A percentile compares a stretch with the other conserved stretches of the same genome.
These are phyloP conservation scores for Napeogenes sylphis DNA, from an alignment of 2,888 invertebrate species.

Conservation along the genomic window DNA sequence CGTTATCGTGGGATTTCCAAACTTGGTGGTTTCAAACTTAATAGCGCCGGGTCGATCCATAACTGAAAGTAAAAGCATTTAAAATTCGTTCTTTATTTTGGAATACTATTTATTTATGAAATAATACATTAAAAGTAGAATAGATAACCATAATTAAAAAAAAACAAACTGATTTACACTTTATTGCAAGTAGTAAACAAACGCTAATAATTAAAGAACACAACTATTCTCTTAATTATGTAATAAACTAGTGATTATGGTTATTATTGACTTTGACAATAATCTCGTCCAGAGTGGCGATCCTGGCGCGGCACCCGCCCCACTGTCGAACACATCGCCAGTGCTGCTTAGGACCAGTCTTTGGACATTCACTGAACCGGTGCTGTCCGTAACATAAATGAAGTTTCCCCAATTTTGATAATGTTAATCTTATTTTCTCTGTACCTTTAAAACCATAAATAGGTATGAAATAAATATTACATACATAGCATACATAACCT, in stretches of 20 bases:
- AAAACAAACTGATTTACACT: too few species aligned
- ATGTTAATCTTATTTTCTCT: constrained; percentile 10
- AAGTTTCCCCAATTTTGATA: constrained; percentile 31
- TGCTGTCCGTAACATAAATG: constrained; percentile 32
- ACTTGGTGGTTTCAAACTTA: constrained; percentile 55
- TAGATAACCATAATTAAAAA: too few species aligned
- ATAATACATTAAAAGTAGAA: too few species aligned
- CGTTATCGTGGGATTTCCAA: constrained; percentile 59
- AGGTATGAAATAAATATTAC: neutral
- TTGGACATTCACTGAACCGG: constrained; percentile 28
- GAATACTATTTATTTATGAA: too few species aligned
- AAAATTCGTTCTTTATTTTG: too few species aligned
- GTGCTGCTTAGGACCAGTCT: constrained; percentile 19
- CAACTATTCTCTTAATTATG: neutral
- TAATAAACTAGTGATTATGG: constrained; percentile 19
- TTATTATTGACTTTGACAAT: constrained; percentile 27
- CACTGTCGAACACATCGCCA: constrained; percentile 42
- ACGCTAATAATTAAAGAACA: too few species aligned
- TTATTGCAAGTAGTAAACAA: too few species aligned
- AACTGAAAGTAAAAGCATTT: constrained; percentile 7
- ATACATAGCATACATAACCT: too few species aligned
- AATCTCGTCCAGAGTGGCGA: constrained; percentile 30
- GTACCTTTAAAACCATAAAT: neutral
- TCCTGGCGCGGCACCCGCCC: constrained; percentile 39
- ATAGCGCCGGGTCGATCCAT: constrained; percentile 29